Conservation (phyloP, 2,113 vertebrate species). For the Leptobrachium ailaonicum region DNA sequence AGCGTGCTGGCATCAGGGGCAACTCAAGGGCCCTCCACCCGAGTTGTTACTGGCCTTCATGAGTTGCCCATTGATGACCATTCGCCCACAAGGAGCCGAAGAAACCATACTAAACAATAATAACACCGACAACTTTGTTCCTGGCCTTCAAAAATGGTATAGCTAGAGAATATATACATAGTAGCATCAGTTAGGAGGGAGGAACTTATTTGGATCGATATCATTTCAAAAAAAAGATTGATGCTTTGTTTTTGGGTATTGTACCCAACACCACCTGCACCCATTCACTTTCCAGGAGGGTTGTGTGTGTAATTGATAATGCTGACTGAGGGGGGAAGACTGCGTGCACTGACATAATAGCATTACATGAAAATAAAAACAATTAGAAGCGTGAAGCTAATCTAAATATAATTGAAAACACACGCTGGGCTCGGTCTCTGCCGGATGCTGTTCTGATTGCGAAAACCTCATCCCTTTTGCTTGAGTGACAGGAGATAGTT, state of each 20-base stretch:
- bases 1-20: too few relatives aligned
- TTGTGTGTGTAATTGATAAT: slow-evolving; percentile 31
- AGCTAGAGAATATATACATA: too few relatives aligned
- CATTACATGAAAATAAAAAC: slow-evolving; percentile 46
- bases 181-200: too few relatives aligned
- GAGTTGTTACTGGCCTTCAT: too few relatives aligned
- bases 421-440: slow-evolving; percentile 35
- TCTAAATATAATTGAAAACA: slow-evolving; percentile 45
- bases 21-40: too few relatives aligned
- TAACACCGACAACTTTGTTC: too few relatives aligned
- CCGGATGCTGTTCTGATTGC: slow-evolving; percentile 16
- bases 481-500: slow-evolving; percentile 25
- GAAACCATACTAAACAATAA: too few relatives aligned
- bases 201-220: not conserved
- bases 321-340: slow-evolving; percentile 16
- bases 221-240: slow-evolving; percentile 14
- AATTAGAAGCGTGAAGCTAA: slow-evolving; percentile 43
- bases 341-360: slow-evolving; percentile 20
- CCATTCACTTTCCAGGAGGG: slow-evolving; percentile 5
- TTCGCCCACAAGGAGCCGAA: too few relatives aligned
- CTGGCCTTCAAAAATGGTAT: too few relatives aligned
- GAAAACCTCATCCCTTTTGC: slow-evolving; percentile 7
- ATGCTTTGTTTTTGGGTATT: slow-evolving; percentile 21
- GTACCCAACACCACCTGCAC: slow-evolving; percentile 21
- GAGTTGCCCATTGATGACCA: too few relatives aligned